Evolutionary conservation across 1,140 invertebrate genomes (phyloP).

Genomic region (Lepeophtheirus salmonis): DNA sequence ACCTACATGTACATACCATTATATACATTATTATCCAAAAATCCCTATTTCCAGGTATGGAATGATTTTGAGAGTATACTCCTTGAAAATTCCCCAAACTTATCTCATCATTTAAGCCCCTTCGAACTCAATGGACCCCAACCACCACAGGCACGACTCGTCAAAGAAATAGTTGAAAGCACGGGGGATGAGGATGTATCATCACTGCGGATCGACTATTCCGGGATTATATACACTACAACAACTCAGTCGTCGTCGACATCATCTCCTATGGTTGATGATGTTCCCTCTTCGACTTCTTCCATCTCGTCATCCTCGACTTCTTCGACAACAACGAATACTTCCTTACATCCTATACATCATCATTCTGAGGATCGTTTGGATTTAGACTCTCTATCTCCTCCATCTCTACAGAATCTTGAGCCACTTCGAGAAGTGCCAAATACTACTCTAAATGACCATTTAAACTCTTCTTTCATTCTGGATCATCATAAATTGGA

Average conservation of each 20-base stretch:
- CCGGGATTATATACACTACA: not conserved
- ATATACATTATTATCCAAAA: too few relatives aligned
- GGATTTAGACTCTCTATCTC: too few relatives aligned
- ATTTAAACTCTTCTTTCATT: not conserved
- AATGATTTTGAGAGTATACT: conserved; percentile 8
- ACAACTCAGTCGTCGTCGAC: not conserved
- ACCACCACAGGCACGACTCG: not conserved
- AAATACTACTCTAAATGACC: not conserved
- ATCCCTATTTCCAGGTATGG: conserved; percentile 5
- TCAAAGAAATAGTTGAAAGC: not conserved
- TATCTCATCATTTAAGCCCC: not conserved
- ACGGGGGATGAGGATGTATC: not conserved
- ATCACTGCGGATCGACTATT: not conserved
- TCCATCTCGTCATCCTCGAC: too few relatives aligned
- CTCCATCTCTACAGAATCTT: not conserved
- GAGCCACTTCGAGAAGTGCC: not conserved
- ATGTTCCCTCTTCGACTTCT: too few relatives aligned
- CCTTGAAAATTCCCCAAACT: not conserved
- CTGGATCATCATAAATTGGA: not conserved
- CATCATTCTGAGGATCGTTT: too few relatives aligned
- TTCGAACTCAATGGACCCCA: not conserved
- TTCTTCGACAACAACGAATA: not conserved
- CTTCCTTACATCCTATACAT: not conserved
- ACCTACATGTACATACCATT: too few relatives aligned
- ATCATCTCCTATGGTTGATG: too few relatives aligned